Base-by-base conservation (phyloP, 2,888 invertebrate genomes). In the Aphodius sticticus region DNA sequence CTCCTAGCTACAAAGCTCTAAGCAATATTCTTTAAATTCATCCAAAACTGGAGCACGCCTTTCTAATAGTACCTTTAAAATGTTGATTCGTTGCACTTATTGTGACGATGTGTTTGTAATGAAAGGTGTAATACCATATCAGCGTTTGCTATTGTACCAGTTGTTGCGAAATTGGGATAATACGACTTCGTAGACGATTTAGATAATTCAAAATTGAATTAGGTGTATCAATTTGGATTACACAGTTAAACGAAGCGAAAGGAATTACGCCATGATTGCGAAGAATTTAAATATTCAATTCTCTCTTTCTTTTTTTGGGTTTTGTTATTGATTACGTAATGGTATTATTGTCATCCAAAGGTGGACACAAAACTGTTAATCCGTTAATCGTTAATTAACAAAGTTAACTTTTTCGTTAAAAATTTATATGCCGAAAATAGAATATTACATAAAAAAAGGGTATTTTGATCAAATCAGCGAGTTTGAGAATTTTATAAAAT, bases 71-170 rank as follows among this genome's bases (percentile, higher is more conserved):
- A 53, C 53, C 53, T 53, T 53, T 5, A 53, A 53, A 53, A 53
- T 53, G 53, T 53, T 53, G 53, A 53, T 53, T 53, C 12, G 53
- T 53, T 53, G 53, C 53, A 53, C 53, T 53, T 53, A 53, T 12
- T 53, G 9, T 53, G 53, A 12, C 53, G 53, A 53, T 53, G 9
- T 53, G 53, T 53, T 53, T 53, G 53, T 53, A 53, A 53, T 53
- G 53, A 53, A 53, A 53, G 53, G 53, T 53, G 53, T 53, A 53
- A 53, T 53, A 53, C 53, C 53, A 53, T 53, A 53, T 53, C 53
- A 1, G 53, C 53, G 53, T 53, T 53, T 12, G 53, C 53, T 53
- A 53, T 53, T 53, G 53, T 53, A 53, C 7, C 53, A 53, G 53
- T 53, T 26, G 26, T 26, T 53, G 53, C 53, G 53, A 53, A 53